Base-by-base conservation (phyloP, 2,113 vertebrate species). In the Stigmatopora argus region DNA sequence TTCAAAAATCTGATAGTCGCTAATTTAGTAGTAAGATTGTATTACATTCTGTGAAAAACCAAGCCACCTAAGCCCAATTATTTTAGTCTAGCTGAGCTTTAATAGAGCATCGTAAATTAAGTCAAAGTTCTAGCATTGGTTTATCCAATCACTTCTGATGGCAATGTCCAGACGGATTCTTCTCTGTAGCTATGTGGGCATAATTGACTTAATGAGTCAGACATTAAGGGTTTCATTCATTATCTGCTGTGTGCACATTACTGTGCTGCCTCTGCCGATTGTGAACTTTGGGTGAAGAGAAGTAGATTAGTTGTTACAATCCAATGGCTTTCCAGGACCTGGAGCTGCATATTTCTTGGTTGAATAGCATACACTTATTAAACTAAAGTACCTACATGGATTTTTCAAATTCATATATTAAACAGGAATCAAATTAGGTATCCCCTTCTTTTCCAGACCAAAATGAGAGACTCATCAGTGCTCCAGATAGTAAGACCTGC, bases 401-500 rank as follows among this genome's bases (percentile, higher is more conserved):
- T 31, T 31, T 31, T 47, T 49, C 14, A 49, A 23, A 47, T 70
- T n/a, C 38, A 4, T 8, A 60, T 71, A 21, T 31, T 31, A 31
- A 31, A 31, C 26, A 31, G 48, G 15, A 17, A n/a, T 63, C 56
- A 46, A 18, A 13, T 19, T 12, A 21, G 0, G 1, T 7, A 12
- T 46, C 34, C 0, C 45, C 19, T 68, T 15, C 44, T 65, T 51
- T 48, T 66, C 9, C 74, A 90, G 90, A 86, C 62, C 86, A 80
- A 77, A 78, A 69, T 78, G 72, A 78, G 55, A 73, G 74, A 65
- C 64, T 75, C 55, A 11, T 70, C 19, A 63, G 79, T 61, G 70
- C 78, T 66, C 58, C 82, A 61, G 88, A 89, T n/a, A 78, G 90
- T 77, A 86, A 81, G 73, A 92, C 92, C 70, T 92, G 91, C 6